Evolutionary conservation across 2,888 invertebrate genomes (phyloP).

Genomic region (Metacarcinus magister): DNA sequence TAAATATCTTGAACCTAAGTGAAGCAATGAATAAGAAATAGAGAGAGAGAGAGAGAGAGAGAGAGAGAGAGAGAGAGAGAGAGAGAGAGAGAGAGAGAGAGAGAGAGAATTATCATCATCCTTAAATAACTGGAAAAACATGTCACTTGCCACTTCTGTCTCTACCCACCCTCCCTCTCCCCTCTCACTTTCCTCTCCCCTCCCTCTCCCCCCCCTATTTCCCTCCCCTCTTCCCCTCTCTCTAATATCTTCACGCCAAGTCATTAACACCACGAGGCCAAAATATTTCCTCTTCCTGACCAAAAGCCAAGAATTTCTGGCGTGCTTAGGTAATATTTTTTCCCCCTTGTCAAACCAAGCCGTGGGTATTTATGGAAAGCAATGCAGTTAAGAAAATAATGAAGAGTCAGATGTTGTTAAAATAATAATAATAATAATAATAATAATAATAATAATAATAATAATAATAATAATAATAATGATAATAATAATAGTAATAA

Average conservation of each 20-base stretch:
- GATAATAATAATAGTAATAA: not conserved
- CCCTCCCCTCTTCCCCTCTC: not conserved
- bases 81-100: slow-evolving; percentile 39
- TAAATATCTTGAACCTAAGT: not conserved
- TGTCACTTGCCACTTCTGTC: not conserved
- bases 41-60: no score
- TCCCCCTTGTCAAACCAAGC: not conserved
- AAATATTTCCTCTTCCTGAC: not conserved
- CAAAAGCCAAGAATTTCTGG: not conserved
- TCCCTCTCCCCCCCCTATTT: not conserved
- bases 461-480: not conserved
- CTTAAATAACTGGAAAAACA: not conserved
- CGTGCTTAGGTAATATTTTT: not conserved
- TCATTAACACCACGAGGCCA: not conserved
- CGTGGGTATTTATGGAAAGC: not conserved
- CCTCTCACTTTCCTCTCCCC: not conserved
- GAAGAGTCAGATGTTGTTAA: not conserved
- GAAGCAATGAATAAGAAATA: not conserved
- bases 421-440: not conserved
- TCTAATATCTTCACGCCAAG: not conserved
- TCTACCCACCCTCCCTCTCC: not conserved
- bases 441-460: no score
- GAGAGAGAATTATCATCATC: not conserved
- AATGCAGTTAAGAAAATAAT: not conserved
- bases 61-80: not conserved